phyloP scores from a whole-genome alignment of 2,888 invertebrate species.

The Synergus laeviventris region DNA sequence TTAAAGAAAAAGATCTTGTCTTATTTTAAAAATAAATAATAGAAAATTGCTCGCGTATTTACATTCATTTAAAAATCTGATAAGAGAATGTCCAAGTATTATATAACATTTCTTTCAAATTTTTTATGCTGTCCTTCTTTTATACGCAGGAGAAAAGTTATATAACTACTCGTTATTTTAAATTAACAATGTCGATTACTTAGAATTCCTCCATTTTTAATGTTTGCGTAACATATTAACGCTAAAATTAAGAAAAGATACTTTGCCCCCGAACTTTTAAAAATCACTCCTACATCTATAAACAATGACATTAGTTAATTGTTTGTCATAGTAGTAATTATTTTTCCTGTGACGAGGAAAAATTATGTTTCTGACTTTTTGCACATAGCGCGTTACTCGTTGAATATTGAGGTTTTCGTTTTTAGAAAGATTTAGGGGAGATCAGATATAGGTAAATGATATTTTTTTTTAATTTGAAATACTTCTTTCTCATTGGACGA shows the following conservation, averaged over 20 bases:
- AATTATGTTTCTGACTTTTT: constrained; percentile 35
- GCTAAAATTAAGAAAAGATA: neutral
- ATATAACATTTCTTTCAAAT: neutral
- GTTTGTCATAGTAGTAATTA: constrained; percentile 1
- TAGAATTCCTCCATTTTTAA: neutral
- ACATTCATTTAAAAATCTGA: neutral
- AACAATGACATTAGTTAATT: constrained; percentile 17
- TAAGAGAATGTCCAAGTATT: neutral
- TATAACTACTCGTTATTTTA: too few species aligned
- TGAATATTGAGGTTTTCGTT: constrained; percentile 31
- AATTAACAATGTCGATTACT: neutral
- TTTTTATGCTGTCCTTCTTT: too few species aligned
- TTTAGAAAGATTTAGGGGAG: constrained; percentile 24
- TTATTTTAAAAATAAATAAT: neutral
- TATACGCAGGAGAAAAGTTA: too few species aligned
- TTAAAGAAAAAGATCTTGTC: constrained; percentile 1
- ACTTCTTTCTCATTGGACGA: neutral
- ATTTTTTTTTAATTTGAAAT: neutral
- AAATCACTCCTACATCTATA: constrained; percentile 12
- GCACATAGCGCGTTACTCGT: constrained; percentile 34
- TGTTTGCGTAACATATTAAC: neutral
- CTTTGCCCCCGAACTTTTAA: constrained; percentile 1
- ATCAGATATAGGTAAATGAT: neutral
- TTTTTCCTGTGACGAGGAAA: constrained; percentile 1
- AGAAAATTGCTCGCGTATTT: neutral